Base-by-base conservation (phyloP, 1,140 invertebrate genomes). In the Pseudomyrmex sp. region DNA sequence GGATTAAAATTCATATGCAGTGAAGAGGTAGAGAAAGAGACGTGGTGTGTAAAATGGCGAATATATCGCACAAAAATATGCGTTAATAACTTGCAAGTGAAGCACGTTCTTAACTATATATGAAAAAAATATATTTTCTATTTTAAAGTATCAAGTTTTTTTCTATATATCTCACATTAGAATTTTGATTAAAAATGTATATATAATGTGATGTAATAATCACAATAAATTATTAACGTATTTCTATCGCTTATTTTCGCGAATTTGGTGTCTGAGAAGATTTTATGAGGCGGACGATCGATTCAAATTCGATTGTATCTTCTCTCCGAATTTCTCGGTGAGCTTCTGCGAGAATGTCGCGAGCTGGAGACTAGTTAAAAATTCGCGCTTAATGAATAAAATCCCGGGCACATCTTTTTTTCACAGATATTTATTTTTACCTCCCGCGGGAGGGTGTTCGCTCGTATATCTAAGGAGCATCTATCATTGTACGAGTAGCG, bases 301-400 rank as follows among this genome's bases (percentile, higher is more conserved):
- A 35, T 35, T 35, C 35, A 5, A 35, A 35, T 35, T 35, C 35
- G 35, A 35, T 35, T 35, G 5, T 35, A 35, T 35, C 35, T 35
- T 7, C 35, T 35, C 35, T 35, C 5, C 35, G 35, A 35, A 75
- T 75, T 75, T 75, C 44, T 9, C 15, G 26, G 59, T 10, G 59
- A 48, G 59, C 44, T 75, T 75, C 26, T 26, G 10, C 46, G 46
- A 76, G 23, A 35, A 50, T 75, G 50, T 76, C 61, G 10, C 48
- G 23, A 66, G 74, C 52, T 18, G 44, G 61, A 76, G 61, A 76
- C 23, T 35, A 52, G 62, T 76, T 66, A 54, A 76, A 35, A 66
- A 66, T 76, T 54, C 54, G 48, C 62, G 66, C 65, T 76, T 66
- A 44, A 66, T 44, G 74, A 66, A 76, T 76, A 76, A 76, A 66